phyloP scores from a whole-genome alignment of 2,888 invertebrate genomes.

The Dryobotodes eremita region DNA sequence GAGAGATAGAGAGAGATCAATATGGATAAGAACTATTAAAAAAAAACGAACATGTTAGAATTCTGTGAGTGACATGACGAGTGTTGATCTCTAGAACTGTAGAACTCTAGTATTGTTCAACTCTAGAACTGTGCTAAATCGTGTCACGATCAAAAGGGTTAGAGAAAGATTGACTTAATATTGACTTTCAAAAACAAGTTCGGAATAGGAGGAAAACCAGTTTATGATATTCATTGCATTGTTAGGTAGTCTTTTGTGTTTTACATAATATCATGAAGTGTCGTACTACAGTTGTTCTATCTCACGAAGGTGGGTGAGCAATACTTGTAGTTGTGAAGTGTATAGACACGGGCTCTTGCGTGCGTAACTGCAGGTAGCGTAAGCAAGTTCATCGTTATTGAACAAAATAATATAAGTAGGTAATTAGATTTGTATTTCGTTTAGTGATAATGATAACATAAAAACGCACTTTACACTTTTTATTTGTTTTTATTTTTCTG shows the following conservation, averaged over 20 bases:
- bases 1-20: not conserved
- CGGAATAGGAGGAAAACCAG: not conserved
- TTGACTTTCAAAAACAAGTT: not conserved
- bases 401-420: no score
- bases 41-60: not conserved
- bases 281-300: no score
- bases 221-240: not conserved
- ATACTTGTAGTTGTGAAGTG: no score
- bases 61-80: not conserved
- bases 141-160: not conserved
- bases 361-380: no score
- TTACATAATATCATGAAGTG: not conserved
- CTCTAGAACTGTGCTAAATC: not conserved
- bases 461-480: no score
- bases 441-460: no score
- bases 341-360: no score
- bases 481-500: no score
- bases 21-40: not conserved
- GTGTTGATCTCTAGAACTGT: not conserved
- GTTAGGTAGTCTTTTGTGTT: not conserved
- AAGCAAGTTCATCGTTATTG: no score
- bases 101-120: no score
- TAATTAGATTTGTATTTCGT: no score
- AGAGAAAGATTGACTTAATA: not conserved
- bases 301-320: no score